Conservation (phyloP, 2,113 vertebrate genomes). For the Syngnathoides biaculeatus region DNA sequence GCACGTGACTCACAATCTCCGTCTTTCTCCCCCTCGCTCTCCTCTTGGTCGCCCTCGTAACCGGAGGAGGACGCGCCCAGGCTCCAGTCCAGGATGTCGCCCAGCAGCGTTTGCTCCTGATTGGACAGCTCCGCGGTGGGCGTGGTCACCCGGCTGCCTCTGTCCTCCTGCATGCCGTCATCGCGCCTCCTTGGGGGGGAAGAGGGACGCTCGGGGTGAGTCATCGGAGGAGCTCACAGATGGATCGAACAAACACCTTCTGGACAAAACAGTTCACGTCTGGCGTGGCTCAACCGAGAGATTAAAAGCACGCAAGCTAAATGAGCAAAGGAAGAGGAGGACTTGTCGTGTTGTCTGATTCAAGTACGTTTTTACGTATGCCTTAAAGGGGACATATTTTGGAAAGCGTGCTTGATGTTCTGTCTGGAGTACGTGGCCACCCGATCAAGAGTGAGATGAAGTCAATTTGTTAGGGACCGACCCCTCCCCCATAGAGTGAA, state of each 20-base stretch:
- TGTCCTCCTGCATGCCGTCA: conserved; percentile 78
- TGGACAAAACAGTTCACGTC: conserved; percentile 15
- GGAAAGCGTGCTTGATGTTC: too few relatives aligned
- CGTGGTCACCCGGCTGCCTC: conserved; percentile 87
- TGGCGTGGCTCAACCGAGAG: background rate
- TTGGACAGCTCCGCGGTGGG: conserved; percentile 91
- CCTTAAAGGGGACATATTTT: background rate
- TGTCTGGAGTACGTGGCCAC: too few relatives aligned
- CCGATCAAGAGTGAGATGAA: too few relatives aligned
- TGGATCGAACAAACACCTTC: conserved; percentile 41
- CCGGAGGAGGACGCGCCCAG: conserved; percentile 87
- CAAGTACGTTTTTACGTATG: background rate
- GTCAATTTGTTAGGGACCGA: too few relatives aligned
- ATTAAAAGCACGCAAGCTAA: conserved; percentile 8
- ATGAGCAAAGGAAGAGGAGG: conserved; percentile 17
- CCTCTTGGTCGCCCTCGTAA: conserved; percentile 92
- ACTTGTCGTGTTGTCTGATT: background rate
- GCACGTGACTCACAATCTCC: conserved; percentile 77
- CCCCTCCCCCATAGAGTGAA: too few relatives aligned
- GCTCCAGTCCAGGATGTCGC: conserved; percentile 93
- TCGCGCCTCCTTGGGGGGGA: conserved; percentile 80
- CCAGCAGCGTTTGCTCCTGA: conserved; percentile 89
- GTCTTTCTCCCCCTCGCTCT: conserved; percentile 88
- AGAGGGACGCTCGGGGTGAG: conserved; percentile 31
- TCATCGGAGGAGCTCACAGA: conserved; percentile 35